Evolutionary conservation across 2,888 invertebrate genomes (phyloP).

Genomic region (Pharmacophagus antenor): DNA sequence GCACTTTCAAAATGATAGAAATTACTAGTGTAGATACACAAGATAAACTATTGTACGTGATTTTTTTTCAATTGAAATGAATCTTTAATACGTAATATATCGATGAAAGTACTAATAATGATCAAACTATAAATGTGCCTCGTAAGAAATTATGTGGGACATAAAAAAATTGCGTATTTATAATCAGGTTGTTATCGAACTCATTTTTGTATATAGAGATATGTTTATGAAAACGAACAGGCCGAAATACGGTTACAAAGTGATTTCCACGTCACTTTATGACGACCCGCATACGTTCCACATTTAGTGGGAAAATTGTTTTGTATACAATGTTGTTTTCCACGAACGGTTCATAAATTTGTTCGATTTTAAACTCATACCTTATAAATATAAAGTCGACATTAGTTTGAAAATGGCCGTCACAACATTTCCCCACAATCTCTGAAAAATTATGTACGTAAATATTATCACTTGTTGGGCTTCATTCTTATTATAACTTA

Average conservation of each 20-base stretch:
- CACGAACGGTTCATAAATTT: neutral
- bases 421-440: constrained; percentile 1
- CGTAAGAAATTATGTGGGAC: neutral
- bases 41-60: too few relatives aligned
- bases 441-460: neutral
- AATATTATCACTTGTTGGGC: neutral
- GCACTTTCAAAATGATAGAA: too few relatives aligned
- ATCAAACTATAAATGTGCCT: neutral
- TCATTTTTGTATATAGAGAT: neutral
- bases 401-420: neutral
- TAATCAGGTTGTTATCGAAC: neutral
- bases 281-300: constrained; percentile 12
- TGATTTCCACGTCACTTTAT: constrained; percentile 13
- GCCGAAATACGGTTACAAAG: constrained; percentile 10
- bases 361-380: neutral
- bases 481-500: neutral
- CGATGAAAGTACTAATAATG: too few relatives aligned
- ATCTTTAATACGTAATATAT: too few relatives aligned
- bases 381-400: neutral
- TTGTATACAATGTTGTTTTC: constrained; percentile 9
- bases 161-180: neutral
- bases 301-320: constrained; percentile 16
- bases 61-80: too few relatives aligned
- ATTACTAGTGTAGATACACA: too few relatives aligned
- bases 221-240: neutral